Evolutionary conservation across 64 coral and sea anemone species (phyloP).

Genomic region (Stylophora pistillata): DNA sequence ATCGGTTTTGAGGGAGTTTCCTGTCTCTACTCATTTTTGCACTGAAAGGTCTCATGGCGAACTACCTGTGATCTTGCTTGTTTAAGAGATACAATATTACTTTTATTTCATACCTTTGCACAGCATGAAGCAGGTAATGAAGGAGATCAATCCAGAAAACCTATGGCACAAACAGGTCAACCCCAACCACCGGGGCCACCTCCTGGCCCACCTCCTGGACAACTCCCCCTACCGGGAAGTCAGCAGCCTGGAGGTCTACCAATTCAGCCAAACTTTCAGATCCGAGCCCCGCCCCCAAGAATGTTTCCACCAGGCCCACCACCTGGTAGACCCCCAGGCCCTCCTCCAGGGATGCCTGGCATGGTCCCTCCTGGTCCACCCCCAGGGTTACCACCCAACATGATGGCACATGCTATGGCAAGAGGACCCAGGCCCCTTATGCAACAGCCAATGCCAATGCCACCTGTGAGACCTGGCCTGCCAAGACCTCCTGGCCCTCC

Average conservation of each 20-base stretch:
- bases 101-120: not conserved
- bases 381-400: conserved; percentile 90
- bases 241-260: conserved; percentile 45
- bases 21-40: too few relatives aligned
- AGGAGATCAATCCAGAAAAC: conserved; percentile 47
- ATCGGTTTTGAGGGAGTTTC: too few relatives aligned
- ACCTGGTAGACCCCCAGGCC: conserved; percentile 82
- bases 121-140: conserved; percentile 12
- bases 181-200: conserved; percentile 83
- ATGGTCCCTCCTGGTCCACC: conserved; percentile 79
- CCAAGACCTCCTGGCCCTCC: conserved; percentile 79
- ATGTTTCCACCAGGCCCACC: conserved; percentile 97
- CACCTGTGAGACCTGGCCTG: conserved; percentile 73
- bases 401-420: conserved; percentile 65
- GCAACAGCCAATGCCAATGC: conserved; percentile 81
- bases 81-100: not conserved
- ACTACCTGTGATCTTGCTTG: not conserved
- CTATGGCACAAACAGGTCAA: not conserved
- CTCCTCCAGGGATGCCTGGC: conserved; percentile 63
- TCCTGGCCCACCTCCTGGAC: conserved; percentile 73
- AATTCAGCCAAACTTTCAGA: conserved; percentile 87
- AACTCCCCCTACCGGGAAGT: conserved; percentile 73
- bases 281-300: conserved; percentile 78
- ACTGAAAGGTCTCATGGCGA: not conserved
- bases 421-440: conserved; percentile 89